Conservation (phyloP, 2,113 vertebrate genomes). For the Tachycineta bicolor region DNA sequence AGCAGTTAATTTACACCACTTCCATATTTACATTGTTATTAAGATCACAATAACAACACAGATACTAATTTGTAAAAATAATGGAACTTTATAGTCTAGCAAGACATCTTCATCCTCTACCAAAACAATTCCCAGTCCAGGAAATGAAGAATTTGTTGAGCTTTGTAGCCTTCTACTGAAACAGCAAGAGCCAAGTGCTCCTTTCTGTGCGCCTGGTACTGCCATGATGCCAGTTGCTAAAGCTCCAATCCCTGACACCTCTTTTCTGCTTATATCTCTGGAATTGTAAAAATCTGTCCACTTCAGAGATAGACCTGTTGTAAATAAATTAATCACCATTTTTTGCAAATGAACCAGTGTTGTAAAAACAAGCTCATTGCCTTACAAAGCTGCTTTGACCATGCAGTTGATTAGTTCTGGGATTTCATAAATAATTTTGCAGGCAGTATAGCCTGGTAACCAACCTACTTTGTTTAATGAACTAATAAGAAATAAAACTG, state of each 20-base stretch:
- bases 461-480: slow-evolving; percentile 2
- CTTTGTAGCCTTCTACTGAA: not conserved
- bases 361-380: not conserved
- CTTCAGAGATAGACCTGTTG: not conserved
- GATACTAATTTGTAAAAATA: not conserved
- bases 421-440: not conserved
- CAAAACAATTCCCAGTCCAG: not conserved
- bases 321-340: not conserved
- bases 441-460: not conserved
- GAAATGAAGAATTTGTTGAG: not conserved
- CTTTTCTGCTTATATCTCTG: not conserved
- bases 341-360: not conserved
- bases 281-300: not conserved
- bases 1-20: not conserved
- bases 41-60: not conserved
- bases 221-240: not conserved
- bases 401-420: not conserved
- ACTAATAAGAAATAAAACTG: not conserved
- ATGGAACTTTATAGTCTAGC: not conserved
- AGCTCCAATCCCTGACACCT: not conserved
- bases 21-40: not conserved
- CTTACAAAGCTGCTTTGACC: slow-evolving; percentile 31
- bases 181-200: not conserved
- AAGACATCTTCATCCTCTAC: not conserved
- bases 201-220: not conserved